phyloP scores from a whole-genome alignment of 2,113 vertebrate genomes.

The Macquaria ambigua region DNA sequence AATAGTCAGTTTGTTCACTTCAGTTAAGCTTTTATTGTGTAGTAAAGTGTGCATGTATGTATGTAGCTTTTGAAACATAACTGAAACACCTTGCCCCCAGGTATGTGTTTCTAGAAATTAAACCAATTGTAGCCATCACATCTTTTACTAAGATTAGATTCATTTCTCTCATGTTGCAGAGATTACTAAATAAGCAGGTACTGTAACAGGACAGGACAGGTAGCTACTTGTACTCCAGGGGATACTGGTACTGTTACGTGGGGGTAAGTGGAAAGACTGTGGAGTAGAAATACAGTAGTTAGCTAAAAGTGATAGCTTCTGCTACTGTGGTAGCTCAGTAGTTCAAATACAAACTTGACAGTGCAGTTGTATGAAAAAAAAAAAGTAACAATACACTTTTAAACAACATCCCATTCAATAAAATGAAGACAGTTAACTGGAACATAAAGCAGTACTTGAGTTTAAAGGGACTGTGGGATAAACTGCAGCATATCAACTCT shows the following conservation, averaged over 20 bases:
- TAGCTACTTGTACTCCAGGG: too few species aligned
- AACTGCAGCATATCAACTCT: not conserved
- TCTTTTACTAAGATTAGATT: not conserved
- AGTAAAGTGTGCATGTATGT: not conserved
- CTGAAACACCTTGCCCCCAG: too few species aligned
- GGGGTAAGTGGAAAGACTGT: too few species aligned
- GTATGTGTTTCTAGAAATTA: not conserved
- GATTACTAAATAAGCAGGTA: too few species aligned
- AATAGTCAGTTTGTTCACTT: not conserved
- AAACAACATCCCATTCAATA: not conserved
- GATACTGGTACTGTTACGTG: too few species aligned
- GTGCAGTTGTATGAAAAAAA: too few species aligned
- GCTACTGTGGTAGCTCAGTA: too few species aligned
- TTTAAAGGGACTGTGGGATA: not conserved
- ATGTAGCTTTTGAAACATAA: too few species aligned
- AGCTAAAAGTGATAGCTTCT: too few species aligned
- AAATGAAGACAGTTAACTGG: not conserved
- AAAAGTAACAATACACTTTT: not conserved
- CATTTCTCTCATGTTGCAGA: not conserved
- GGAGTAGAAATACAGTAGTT: too few species aligned
- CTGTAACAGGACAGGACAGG: too few species aligned
- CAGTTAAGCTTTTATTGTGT: not conserved
- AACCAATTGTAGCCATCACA: not conserved
- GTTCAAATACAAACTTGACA: too few species aligned
- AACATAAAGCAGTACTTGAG: not conserved